Evolutionary conservation across 2,888 invertebrate species (phyloP), one percentile per base, ranked within the genome.

Genomic region (Eudasyphora cyanicolor): DNA sequence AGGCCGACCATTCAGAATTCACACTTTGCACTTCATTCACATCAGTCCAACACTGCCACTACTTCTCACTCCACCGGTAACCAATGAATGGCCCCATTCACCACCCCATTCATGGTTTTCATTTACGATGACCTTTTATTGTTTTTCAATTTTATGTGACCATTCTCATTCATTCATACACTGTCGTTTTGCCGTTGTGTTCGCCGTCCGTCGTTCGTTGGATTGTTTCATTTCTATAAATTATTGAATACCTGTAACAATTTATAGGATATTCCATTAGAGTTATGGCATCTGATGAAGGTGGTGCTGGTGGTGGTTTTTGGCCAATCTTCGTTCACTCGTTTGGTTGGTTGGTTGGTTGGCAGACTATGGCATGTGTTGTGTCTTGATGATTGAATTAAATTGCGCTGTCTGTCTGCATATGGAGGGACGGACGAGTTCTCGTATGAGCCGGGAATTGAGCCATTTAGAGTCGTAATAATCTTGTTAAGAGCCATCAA

Each of bases 261-360:
- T 90, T 88, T 87, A 89, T 89, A 86, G 87, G 76, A 85, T 86
- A 84, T 87, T 88, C 87, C 89, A 89, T 89, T 89, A 89, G 87
- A 88, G 87, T 89, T 89, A 89, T 88, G 86, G 88, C 87, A 64
- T 51, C 78, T 84, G 78, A 81, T 67, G 73, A 79, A 81, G 74
- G 76, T 79, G 81, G 76, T 42, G 14, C 21, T 35, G 76, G 32
- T 62, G 49, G 14, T 64, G 76, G 6, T 1, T 2, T 5, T 19
- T 64, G 64, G 64, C 64, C 64, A 17, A 38, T 35, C 21, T 19
- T n/a, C n/a, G n/a, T n/a, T n/a, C n/a, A n/a, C n/a, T n/a, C n/a
- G n/a, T n/a, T n/a, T n/a, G n/a, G n/a, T n/a, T n/a, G n/a, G n/a
- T n/a, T n/a, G n/a, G 10, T 7, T 38, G 38, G 38, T 12, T 12